Percentiles rank a stretch among this genome's conserved stretches.
These are phyloP conservation scores for Yponomeuta malinellus DNA, from an alignment of 2,888 invertebrate genomes.

Conservation along the genomic window DNA sequence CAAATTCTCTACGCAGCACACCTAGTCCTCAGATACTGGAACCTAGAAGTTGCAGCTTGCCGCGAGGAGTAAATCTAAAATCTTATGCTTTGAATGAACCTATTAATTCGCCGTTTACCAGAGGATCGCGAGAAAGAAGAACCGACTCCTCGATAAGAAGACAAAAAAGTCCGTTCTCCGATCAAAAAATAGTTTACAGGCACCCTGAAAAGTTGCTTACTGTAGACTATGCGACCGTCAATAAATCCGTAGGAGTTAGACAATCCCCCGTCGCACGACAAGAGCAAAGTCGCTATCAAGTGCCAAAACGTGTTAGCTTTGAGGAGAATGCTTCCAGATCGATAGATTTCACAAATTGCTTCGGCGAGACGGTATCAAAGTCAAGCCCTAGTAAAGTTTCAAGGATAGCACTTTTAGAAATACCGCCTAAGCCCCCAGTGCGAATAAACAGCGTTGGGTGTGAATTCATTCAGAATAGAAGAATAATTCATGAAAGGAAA, in stretches of 20 bases:
- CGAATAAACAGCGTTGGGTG: constrained; percentile 53
- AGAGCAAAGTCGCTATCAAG: constrained; percentile 26
- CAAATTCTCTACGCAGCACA: constrained; percentile 39
- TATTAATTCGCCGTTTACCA: constrained; percentile 38
- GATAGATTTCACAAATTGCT: not conserved
- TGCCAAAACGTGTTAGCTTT: constrained; percentile 50
- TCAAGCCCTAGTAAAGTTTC: constrained; percentile 3
- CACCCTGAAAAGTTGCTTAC: constrained; percentile 41
- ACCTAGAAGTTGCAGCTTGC: constrained; percentile 48
- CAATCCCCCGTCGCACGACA: constrained; percentile 19
- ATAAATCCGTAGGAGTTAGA: constrained; percentile 21
- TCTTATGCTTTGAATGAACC: constrained; percentile 34
- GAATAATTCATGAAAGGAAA: constrained; percentile 35
- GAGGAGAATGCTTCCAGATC: constrained; percentile 29
- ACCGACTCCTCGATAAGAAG: constrained; percentile 49
- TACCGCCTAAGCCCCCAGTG: constrained; percentile 52
- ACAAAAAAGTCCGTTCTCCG: constrained; percentile 29
- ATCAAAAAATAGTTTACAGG: constrained; percentile 46
- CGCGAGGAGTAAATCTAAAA: constrained; percentile 41
- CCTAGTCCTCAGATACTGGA: constrained; percentile 39
- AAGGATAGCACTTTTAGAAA: constrained; percentile 22
- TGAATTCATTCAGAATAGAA: constrained; percentile 27
- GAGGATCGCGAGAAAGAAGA: constrained; percentile 52
- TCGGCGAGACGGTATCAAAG: not conserved
- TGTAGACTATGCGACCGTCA: not conserved